Percentiles rank a stretch among this genome's conserved stretches.
These are phyloP conservation scores for Casuarius casuarius DNA, from an alignment of 2,113 vertebrate species.

Conservation along the genomic window DNA sequence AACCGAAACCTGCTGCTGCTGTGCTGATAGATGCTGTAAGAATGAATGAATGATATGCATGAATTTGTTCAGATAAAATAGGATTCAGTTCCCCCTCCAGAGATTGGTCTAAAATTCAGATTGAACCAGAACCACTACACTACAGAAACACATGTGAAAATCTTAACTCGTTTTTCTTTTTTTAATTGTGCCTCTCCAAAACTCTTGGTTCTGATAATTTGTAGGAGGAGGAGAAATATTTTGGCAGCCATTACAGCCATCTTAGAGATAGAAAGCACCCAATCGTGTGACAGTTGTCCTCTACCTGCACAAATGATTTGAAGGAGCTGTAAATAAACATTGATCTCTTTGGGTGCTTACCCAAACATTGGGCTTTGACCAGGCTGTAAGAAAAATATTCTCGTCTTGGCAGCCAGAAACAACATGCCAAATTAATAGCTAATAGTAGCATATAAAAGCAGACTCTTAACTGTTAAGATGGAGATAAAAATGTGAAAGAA, in stretches of 20 bases:
- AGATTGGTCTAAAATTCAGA: slow-evolving; percentile 10
- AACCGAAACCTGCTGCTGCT: slow-evolving; percentile 28
- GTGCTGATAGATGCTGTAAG: neutral
- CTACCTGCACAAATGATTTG: neutral
- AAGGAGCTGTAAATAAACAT: neutral
- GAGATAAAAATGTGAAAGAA: slow-evolving; percentile 23
- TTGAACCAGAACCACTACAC: neutral
- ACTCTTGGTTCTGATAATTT: neutral
- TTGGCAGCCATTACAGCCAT: neutral
- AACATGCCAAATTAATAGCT: neutral
- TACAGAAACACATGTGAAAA: neutral
- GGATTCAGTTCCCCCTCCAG: neutral
- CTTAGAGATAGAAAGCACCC: neutral
- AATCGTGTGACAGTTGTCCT: neutral
- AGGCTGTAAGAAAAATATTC: neutral
- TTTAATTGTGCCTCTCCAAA: neutral
- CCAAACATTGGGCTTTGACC: neutral
- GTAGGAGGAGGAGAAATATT: neutral
- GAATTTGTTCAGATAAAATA: slow-evolving; percentile 34
- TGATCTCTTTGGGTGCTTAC: neutral
- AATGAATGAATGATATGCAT: neutral
- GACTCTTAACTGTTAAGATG: slow-evolving; percentile 15
- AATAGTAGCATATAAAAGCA: neutral
- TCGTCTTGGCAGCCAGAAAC: neutral
- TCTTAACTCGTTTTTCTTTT: neutral